Evolutionary conservation across 1,140 invertebrate species (phyloP), one percentile per base, ranked within the genome.

Genomic region (Ruditapes philippinarum): DNA sequence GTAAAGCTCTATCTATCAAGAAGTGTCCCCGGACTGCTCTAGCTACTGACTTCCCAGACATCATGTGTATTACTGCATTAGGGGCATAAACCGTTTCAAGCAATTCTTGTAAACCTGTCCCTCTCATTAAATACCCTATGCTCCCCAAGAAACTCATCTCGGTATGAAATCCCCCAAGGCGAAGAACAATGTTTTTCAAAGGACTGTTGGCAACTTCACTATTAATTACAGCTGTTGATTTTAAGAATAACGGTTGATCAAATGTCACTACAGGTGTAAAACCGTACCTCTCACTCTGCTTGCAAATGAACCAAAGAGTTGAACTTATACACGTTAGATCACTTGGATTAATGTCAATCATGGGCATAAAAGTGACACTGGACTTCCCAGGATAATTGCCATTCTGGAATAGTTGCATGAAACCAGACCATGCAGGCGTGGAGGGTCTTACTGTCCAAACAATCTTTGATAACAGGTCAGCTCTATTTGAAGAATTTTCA

Each of bases 51-150:
- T 80, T 51, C 7, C 76, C 76, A 28, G 9, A 54, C 5, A 57
- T 25, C 76, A 80, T 80, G 95, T 95, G 91, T 95, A 94, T 19
- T 42, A 94, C 93, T 70, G 93, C 93, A 60, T 92, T 91, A 74
- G 79, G 40, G 12, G 91, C 90, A 90, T 88, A 94, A 3, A 93
- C 80, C 9, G 79, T 85, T 85, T 93, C 89, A 42, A 93, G 54
- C 19, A 91, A 28, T 80, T 92, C 25, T 5, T 89, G 38, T 11
- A 93, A 74, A 4, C 93, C 91, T 38, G 73, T 88, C 12, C 33
- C 60, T 5, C n/a, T 17, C 91, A 91, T 92, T 14, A 91, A 36
- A n/a, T 89, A 76, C 38, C 90, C 82, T 51, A 91, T 88, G 17
- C 40, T 40, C 22, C 89, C 86, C 22, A 92, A 80, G 60, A 90